These are phyloP conservation scores for Strigops habroptila DNA, from an alignment of 2,113 vertebrate genomes.

Conservation along the genomic window DNA sequence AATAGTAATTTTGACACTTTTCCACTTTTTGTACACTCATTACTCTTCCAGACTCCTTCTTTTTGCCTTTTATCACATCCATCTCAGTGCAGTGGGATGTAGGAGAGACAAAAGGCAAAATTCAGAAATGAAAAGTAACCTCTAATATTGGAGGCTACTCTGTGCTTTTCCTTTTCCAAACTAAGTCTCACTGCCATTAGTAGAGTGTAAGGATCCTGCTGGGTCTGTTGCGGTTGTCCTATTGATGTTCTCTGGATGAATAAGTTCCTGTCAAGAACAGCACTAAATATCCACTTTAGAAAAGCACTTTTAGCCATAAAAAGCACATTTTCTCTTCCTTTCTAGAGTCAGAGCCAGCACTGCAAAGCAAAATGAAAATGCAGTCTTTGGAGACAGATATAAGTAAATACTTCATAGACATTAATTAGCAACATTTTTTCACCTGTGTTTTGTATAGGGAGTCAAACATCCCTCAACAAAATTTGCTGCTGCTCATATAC, in stretches of 20 bases:
- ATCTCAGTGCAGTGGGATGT: neutral
- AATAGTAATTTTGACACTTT: neutral
- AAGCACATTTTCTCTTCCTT: conserved; percentile 32
- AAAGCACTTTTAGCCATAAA: conserved; percentile 52
- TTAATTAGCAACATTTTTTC: conserved; percentile 52
- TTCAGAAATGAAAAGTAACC: neutral
- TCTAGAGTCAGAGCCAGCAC: neutral
- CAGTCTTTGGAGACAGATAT: conserved; percentile 29
- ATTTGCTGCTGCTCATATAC: neutral
- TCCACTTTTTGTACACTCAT: neutral
- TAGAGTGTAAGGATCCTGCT: conserved; percentile 22
- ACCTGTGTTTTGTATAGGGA: neutral
- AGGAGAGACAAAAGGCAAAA: neutral
- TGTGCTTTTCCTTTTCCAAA: conserved; percentile 17
- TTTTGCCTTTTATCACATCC: neutral
- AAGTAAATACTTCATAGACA: conserved; percentile 52
- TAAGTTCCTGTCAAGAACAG: conserved; percentile 53
- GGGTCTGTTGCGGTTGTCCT: conserved; percentile 48
- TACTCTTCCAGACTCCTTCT: neutral
- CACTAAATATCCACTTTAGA: conserved; percentile 58
- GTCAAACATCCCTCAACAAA: neutral
- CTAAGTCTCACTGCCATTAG: neutral
- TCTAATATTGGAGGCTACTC: neutral
- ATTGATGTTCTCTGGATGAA: conserved; percentile 58
- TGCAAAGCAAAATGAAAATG: conserved; percentile 33